Base-by-base conservation (phyloP, 2,797 vertebrate species). In the Lophotriccus pileatus region DNA sequence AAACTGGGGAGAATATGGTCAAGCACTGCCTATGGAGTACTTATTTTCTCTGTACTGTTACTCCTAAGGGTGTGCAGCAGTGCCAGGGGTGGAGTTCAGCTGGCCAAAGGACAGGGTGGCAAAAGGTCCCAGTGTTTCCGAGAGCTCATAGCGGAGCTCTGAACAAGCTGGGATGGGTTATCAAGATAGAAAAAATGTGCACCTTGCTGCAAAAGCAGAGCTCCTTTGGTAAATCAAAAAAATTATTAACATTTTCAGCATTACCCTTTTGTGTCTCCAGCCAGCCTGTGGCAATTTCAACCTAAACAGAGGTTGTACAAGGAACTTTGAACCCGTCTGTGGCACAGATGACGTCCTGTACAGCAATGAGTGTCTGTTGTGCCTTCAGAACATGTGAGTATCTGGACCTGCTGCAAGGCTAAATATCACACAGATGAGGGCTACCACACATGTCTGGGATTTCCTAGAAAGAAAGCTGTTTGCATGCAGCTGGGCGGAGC, bases 281-380 rank as follows among this genome's bases (percentile, higher is more conserved):
- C 52, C 95, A 14, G 47, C 60, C 12, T 98, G 97, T 89, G 68
- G 30, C 27, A n/a, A 47, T 10, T 94, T 90, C 6, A 24, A 52
- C n/a, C 5, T 8, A 19, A 15, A 58, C 7, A 72, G 43, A 79
- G 78, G 78, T 5, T 98, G 97, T 9, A 15, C 90, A 1, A 97
- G 28, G 85, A 90, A 64, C 50, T 93, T 89, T 15, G 86, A 96
- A 11, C 97, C 97, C 0, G 5, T 97, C 58, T 98, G 96, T 44
- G 97, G 97, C 80, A 97, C 94, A 0, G 90, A 97, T 37, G 12
- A 92, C 12, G 0, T 14, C 11, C 53, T 93, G 10, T 97, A 97
- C 12, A 3, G 47, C 84, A 97, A 96, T 2, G 96, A 97, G 81
- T 97, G 97, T 53, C 8, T 91, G 59, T 2, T 97, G 58, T 97